Percentiles rank a stretch among this genome's conserved stretches.
phyloP scores from a whole-genome alignment of 2,888 invertebrate species.

The Uloborus plumipes region DNA sequence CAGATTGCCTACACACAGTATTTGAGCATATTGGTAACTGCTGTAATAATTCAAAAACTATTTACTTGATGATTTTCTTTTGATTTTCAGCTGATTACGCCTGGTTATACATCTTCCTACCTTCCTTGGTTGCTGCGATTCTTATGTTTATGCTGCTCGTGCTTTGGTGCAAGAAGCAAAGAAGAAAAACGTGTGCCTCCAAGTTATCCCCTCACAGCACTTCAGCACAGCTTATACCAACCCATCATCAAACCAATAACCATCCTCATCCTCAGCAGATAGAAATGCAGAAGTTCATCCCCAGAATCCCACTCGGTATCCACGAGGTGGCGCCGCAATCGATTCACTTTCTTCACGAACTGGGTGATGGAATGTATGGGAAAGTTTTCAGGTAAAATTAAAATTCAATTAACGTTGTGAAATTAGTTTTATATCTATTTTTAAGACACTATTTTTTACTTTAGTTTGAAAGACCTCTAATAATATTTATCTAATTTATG shows the following conservation, averaged over 20 bases:
- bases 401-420: neutral
- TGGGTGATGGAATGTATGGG: conserved; percentile 97
- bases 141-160: conserved; percentile 65
- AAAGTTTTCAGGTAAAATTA: conserved; percentile 81
- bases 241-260: conserved; percentile 37
- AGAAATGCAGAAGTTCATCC: conserved; percentile 85
- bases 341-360: conserved; percentile 82
- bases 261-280: conserved; percentile 73
- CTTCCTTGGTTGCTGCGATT: conserved; percentile 70
- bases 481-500: too few species aligned
- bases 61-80: too few species aligned
- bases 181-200: conserved; percentile 69
- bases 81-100: conserved; percentile 79
- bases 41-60: too few species aligned
- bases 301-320: conserved; percentile 75
- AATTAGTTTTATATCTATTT: too few species aligned
- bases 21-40: too few species aligned
- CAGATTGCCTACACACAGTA: too few species aligned
- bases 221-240: conserved; percentile 66
- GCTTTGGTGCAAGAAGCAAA: conserved; percentile 67
- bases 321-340: conserved; percentile 83
- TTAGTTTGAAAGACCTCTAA: too few species aligned
- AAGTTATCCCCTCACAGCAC: conserved; percentile 68
- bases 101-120: conserved; percentile 84
- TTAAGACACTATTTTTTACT: too few species aligned